Evolutionary conservation across 1,140 invertebrate genomes (phyloP), one percentile per base, ranked within the genome.

Genomic region (Drosophila sturtevanti): DNA sequence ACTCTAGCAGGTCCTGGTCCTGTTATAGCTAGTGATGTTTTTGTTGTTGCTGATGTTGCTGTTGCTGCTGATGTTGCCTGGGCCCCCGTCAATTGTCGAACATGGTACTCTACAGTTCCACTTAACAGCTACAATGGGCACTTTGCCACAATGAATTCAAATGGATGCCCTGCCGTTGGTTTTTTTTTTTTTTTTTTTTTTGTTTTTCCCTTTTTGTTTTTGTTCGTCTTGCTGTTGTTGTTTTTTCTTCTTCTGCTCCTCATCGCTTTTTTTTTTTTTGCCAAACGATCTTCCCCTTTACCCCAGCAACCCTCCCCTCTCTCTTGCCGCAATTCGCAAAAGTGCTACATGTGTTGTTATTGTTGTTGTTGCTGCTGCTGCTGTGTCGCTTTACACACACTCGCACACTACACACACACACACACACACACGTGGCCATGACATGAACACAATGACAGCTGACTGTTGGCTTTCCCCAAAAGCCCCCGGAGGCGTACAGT

Each of bases 81-180:
- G 81, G 79, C 84, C 76, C 70, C 72, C 84, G 87, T 90, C 87
- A 90, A 90, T 90, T 90, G 87, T 90, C 87, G 87, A 90, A 90
- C 82, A 90, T 90, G 87, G 76, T 87, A 81, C 87, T 82, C 87
- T 90, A 85, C 87, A 90, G 87, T 90, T 90, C 82, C 87, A 90
- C 87, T 90, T 90, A 90, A 89, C 87, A 90, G 87, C 87, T 90
- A 90, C 87, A 90, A 82, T 90, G 87, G 82, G 82, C 87, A 90
- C 87, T 90, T 90, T 87, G 87, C 87, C 81, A 81, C 79, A 90
- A 90, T 90, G 81, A 90, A 86, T 86, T 89, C 84, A 89, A 89
- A 89, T 89, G 84, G 84, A 89, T 89, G 84, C 84, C 84, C 84
- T 73, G 79, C 76, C 76, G 79, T 84, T 68, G 72, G 67, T 64